These are phyloP conservation scores for Nephrotoma appendiculata DNA, from an alignment of 2,888 invertebrate genomes.

Conservation along the genomic window DNA sequence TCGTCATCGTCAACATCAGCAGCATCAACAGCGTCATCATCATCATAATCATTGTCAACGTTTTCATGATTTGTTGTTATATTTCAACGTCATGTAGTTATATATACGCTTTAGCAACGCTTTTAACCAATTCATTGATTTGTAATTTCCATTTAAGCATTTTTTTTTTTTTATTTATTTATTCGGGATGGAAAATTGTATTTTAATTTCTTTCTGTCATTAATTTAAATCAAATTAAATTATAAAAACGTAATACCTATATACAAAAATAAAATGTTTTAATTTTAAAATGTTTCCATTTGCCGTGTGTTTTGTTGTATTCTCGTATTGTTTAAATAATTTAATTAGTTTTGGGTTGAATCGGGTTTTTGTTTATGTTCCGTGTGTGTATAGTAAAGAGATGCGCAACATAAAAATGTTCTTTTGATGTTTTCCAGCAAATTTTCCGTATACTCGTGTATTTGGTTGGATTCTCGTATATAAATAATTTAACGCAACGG, in stretches of 20 bases:
- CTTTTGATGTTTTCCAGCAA: not conserved
- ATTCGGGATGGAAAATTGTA: not conserved
- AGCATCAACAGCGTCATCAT: not conserved
- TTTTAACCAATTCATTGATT: not conserved
- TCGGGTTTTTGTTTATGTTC: not conserved
- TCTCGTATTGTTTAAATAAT: not conserved
- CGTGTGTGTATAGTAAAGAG: not conserved
- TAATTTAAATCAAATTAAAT: not conserved
- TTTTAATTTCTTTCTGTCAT: not conserved
- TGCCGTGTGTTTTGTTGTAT: not conserved
- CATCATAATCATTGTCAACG: not conserved
- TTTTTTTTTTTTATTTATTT: not conserved
- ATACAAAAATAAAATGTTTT: not conserved
- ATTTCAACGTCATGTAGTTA: too few relatives aligned
- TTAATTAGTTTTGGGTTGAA: not conserved
- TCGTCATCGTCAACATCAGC: not conserved
- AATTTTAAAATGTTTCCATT: not conserved
- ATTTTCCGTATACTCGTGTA: not conserved
- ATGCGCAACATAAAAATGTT: not conserved
- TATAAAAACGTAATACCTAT: not conserved
- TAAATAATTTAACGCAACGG: not conserved
- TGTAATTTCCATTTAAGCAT: not conserved
- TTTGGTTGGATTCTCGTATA: not conserved
- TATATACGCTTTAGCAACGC: not conserved
- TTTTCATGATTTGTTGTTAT: not conserved